Evolutionary conservation across 2,888 invertebrate genomes (phyloP).

Genomic region (Drosophila glabriapex): DNA sequence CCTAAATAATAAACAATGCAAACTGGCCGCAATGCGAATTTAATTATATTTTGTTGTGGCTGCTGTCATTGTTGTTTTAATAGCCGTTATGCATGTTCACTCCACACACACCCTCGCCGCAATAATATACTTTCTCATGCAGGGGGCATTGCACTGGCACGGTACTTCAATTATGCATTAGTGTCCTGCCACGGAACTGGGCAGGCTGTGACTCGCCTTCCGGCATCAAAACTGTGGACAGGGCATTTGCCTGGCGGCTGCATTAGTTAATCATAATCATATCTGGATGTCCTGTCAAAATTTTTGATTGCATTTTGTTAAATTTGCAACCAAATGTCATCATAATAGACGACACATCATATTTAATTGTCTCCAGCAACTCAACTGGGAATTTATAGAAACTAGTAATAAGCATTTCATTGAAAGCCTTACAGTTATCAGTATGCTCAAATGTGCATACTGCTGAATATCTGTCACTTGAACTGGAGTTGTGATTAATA

Average conservation of each 20-base stretch:
- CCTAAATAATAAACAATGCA: slow-evolving; percentile 26
- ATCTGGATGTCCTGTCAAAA: slow-evolving; percentile 18
- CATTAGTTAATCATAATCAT: slow-evolving; percentile 37
- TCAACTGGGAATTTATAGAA: slow-evolving; percentile 8
- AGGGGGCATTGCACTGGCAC: background rate
- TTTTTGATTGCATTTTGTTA: slow-evolving; percentile 36
- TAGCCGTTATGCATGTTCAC: slow-evolving; percentile 38
- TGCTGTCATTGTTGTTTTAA: slow-evolving; percentile 53
- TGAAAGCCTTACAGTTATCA: background rate
- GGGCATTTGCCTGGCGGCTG: background rate
- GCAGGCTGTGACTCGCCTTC: too few relatives aligned
- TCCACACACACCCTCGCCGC: background rate
- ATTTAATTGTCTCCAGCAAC: slow-evolving; percentile 8
- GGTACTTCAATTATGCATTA: slow-evolving; percentile 6
- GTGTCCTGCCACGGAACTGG: background rate
- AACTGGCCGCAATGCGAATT: slow-evolving; percentile 25
- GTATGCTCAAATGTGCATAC: background rate
- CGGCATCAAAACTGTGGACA: slow-evolving; percentile 1
- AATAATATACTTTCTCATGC: background rate
- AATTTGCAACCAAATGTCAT: slow-evolving; percentile 6
- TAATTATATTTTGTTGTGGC: slow-evolving; percentile 44
- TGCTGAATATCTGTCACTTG: background rate
- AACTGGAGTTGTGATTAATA: slow-evolving; percentile 3
- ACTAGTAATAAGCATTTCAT: slow-evolving; percentile 4
- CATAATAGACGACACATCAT: slow-evolving; percentile 12